Evolutionary conservation across 2,888 invertebrate genomes (phyloP).

Genomic region (Dyspetes luteomarginatus): DNA sequence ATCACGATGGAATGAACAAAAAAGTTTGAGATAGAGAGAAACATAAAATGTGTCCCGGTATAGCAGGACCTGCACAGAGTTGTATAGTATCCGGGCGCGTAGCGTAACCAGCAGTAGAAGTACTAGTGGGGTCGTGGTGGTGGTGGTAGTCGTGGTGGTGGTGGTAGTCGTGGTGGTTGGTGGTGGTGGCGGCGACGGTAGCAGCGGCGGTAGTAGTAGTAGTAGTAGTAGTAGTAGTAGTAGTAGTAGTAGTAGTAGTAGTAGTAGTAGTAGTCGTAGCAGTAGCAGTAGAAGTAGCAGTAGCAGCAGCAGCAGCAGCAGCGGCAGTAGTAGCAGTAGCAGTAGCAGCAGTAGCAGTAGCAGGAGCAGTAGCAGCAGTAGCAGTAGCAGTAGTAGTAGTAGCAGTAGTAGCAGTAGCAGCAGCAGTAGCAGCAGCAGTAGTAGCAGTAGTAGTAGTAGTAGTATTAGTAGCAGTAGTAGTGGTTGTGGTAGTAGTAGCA

Average conservation of each 20-base stretch:
- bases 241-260: neutral
- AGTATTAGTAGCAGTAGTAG: neutral
- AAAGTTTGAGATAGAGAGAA: conserved; percentile 38
- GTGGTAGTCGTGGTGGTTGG: neutral
- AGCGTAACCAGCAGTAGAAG: neutral
- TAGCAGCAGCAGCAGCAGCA: too few species aligned
- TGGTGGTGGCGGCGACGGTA: neutral
- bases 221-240: neutral
- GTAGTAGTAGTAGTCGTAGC: neutral
- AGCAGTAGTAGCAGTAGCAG: neutral
- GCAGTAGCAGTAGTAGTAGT: neutral
- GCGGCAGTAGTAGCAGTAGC: too few species aligned
- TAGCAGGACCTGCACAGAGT: conserved; percentile 45
- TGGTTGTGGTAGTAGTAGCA: neutral
- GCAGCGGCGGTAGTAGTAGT: neutral
- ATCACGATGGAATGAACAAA: conserved; percentile 61
- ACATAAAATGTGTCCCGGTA: conserved; percentile 47
- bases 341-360: neutral
- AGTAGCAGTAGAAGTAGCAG: neutral
- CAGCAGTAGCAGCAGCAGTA: conserved; percentile 17
- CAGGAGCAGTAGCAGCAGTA: neutral
- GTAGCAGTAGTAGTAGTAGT: neutral
- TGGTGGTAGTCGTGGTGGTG: conserved; percentile 4
- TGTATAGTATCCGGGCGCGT: conserved; percentile 16
- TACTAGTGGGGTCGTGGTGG: conserved; percentile 1